A percentile compares a stretch with the other conserved stretches of the same genome.
Conservation (phyloP, 2,113 vertebrate species). For the Amphilophus citrinellus region DNA sequence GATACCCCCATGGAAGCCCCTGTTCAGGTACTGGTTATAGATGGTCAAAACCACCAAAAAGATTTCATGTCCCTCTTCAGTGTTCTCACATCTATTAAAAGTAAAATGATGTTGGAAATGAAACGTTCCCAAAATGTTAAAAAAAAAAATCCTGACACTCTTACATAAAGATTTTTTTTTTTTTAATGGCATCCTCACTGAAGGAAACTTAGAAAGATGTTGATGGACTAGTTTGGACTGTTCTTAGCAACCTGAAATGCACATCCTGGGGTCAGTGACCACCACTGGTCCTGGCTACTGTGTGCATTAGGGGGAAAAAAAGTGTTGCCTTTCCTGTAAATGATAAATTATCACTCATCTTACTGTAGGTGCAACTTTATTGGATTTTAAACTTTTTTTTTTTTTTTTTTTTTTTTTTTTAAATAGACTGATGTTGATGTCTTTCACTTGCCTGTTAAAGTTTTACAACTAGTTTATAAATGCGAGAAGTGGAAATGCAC, state of each 20-base stretch:
- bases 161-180: neutral
- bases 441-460: neutral
- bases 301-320: no score
- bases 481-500: neutral
- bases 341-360: neutral
- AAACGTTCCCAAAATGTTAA: neutral
- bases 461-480: neutral
- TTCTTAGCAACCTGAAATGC: neutral
- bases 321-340: neutral
- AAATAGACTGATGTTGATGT: neutral
- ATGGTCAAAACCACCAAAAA: conserved; percentile 26
- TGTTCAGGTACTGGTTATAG: conserved; percentile 87
- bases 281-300: no score
- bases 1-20: conserved; percentile 86
- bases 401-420: neutral
- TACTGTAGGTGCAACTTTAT: neutral
- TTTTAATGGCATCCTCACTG: neutral
- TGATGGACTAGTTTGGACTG: neutral
- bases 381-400: neutral
- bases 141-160: neutral
- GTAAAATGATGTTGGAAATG: neutral
- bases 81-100: neutral
- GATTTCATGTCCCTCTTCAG: neutral
- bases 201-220: neutral
- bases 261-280: neutral